Evolutionary conservation across 2,888 invertebrate genomes (phyloP).

Genomic region (Heliconius hortense): DNA sequence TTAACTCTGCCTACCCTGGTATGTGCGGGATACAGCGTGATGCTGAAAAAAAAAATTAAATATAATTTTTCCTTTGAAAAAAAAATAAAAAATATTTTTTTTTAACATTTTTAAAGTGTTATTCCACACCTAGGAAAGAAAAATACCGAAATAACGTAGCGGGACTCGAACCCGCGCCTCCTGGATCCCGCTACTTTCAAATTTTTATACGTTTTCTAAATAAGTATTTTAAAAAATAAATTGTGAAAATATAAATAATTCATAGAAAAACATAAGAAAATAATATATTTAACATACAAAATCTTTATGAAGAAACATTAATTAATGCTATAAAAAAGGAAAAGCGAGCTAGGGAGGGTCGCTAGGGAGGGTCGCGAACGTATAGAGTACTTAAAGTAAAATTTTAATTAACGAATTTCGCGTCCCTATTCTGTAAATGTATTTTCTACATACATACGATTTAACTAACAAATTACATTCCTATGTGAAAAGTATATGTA

Average conservation of each 20-base stretch:
- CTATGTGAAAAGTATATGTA: neutral
- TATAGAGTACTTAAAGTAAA: neutral
- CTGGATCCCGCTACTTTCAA: no score
- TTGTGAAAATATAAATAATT: neutral
- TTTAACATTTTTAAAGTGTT: no score
- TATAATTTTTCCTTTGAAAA: no score
- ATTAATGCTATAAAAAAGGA: neutral
- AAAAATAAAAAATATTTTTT: no score
- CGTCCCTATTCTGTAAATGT: conserved; percentile 2
- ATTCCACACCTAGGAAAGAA: no score
- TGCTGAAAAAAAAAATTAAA: no score
- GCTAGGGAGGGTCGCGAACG: conserved; percentile 2
- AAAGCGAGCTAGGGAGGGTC: neutral
- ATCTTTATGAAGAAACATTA: neutral
- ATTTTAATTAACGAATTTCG: conserved; percentile 9
- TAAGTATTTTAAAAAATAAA: neutral
- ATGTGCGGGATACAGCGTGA: no score
- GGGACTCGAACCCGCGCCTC: no score
- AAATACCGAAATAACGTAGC: no score
- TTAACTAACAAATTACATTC: neutral
- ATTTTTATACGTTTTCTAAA: no score
- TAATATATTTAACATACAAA: neutral
- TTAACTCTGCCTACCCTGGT: no score
- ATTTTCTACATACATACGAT: neutral
- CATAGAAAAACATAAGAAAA: neutral